A percentile compares a stretch with the other conserved stretches of the same genome.
These are phyloP conservation scores for Spodoptera litura DNA, from an alignment of 1,140 invertebrate species.

Conservation along the genomic window DNA sequence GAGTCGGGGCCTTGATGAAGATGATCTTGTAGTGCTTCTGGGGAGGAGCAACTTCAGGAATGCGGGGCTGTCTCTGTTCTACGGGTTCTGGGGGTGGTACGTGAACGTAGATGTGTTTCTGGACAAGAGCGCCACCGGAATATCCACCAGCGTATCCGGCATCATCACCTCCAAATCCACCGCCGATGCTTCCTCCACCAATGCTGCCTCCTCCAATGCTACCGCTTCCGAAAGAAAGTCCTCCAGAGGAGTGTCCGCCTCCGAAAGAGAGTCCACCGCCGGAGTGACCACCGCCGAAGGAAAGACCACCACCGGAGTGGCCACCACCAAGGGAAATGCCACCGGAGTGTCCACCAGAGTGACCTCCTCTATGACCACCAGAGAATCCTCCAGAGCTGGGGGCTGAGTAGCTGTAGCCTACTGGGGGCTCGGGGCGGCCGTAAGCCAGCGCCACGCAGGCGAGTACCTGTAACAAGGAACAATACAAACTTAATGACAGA, in stretches of 20 bases:
- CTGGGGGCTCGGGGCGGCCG: conserved; percentile 80
- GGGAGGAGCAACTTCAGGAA: conserved; percentile 87
- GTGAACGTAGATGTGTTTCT: conserved; percentile 86
- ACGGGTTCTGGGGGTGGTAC: conserved; percentile 87
- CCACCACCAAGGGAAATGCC: conserved; percentile 52
- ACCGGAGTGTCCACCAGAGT: conserved; percentile 64
- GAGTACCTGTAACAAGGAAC: conserved; percentile 74
- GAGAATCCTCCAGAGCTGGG: conserved; percentile 69
- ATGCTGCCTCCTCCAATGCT: conserved; percentile 44
- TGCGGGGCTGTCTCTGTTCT: conserved; percentile 87
- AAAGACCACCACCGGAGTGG: conserved; percentile 54
- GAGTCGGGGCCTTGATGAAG: conserved; percentile 95
- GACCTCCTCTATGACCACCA: conserved; percentile 59
- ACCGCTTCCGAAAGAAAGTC: conserved; percentile 61
- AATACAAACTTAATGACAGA: background rate
- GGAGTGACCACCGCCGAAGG: conserved; percentile 57
- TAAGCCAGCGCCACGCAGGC: conserved; percentile 81
- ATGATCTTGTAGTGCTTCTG: conserved; percentile 96
- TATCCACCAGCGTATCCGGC: conserved; percentile 75
- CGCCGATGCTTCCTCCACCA: conserved; percentile 54
- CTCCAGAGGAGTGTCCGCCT: conserved; percentile 65
- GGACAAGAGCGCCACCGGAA: conserved; percentile 80
- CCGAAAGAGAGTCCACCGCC: conserved; percentile 56
- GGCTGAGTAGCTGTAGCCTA: conserved; percentile 82
- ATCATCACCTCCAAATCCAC: conserved; percentile 60